These are phyloP conservation scores for Nycticorax nycticorax DNA, from an alignment of 2,113 vertebrate genomes.

Conservation along the genomic window DNA sequence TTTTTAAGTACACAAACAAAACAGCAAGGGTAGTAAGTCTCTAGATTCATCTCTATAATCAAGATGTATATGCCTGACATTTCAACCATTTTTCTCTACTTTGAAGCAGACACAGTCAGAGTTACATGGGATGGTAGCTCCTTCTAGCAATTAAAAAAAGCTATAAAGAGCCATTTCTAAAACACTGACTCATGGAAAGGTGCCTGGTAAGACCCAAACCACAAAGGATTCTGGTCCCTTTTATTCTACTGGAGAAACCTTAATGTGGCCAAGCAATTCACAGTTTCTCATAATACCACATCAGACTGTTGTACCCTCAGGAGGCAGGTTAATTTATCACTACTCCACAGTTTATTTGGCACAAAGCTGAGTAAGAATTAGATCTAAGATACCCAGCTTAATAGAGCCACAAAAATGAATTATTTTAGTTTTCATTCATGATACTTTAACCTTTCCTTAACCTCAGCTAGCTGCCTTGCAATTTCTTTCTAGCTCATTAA, in stretches of 20 bases:
- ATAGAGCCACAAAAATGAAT: not conserved
- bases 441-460: not conserved
- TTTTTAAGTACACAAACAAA: not conserved
- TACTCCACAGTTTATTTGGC: not conserved
- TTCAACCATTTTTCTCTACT: not conserved
- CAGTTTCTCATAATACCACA: not conserved
- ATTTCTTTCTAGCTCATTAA: not conserved
- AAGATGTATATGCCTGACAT: not conserved
- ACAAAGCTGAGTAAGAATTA: not conserved
- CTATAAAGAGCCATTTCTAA: not conserved
- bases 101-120: not conserved
- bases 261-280: not conserved
- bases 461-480: not conserved
- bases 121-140: fast-evolving
- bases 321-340: not conserved
- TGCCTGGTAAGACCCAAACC: not conserved
- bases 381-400: not conserved
- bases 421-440: not conserved
- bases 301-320: not conserved
- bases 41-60: not conserved
- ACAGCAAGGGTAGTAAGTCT: not conserved
- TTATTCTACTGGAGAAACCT: not conserved
- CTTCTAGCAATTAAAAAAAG: not conserved
- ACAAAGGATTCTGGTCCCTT: not conserved
- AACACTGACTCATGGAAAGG: not conserved